Base-by-base conservation (phyloP, 2,888 invertebrate genomes). In the Palloptera scutellata region DNA sequence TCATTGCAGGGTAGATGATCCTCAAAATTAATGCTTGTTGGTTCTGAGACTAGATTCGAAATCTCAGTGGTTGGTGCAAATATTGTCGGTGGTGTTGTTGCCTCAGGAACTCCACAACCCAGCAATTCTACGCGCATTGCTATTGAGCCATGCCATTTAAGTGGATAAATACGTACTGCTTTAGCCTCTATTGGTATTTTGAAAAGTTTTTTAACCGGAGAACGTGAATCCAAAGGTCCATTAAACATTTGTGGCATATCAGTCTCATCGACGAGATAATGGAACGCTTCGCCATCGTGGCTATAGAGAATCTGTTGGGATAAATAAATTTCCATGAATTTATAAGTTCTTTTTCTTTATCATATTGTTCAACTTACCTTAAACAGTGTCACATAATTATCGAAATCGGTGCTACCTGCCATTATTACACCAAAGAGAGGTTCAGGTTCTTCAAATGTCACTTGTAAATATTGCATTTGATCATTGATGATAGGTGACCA, bases 361-460 rank as follows among this genome's bases (percentile, higher is more conserved):
- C 52, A 15, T 0, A 15, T 11, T 61, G 13, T 6, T 15, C 5
- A n/a, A 61, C 64, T 66, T 66, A 84, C 86, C 77, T 89, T 88
- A 78, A 92, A 95, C 75, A 92, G 91, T 17, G 92, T 93, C 52
- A 95, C 92, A 82, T 90, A 93, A 77, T 92, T 89, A 73, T 91
- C 88, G 68, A 88, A 88, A 2, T 88, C 77, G 0, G 90, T 89
- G 79, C 89, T 91, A 19, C 95, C 95, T 77, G 91, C 91, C 72
- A 93, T 82, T 11, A 89, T 84, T 0, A 94, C 86, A 0, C 94
- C 95, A 78, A 92, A 93, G 17, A 96, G 81, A 0, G 92, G 90
- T 77, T 90, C 89, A 2, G 88, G 86, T 10, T 86, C 85, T 0
- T 89, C 88, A 52, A 95, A 86, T 76, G 89, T 87, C 40, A 92